Conservation (phyloP, 2,113 vertebrate genomes). For the Acanthochromis polyacanthus region DNA sequence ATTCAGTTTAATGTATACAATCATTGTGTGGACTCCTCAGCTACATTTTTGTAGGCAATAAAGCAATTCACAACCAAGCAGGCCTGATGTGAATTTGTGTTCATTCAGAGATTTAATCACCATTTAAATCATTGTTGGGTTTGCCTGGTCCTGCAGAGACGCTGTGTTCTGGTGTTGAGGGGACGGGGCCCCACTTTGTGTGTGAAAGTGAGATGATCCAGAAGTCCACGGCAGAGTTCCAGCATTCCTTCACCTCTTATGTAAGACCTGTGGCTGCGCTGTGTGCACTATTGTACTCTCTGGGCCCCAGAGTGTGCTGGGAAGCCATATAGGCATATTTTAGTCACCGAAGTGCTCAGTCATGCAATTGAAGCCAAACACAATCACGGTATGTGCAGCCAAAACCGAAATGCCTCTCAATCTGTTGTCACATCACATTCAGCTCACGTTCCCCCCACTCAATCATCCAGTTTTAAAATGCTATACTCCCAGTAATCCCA, state of each 20-base stretch:
- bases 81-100: background rate
- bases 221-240: slow-evolving; percentile 52
- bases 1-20: slow-evolving; percentile 40
- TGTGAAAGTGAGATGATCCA: slow-evolving; percentile 51
- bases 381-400: background rate
- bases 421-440: background rate
- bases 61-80: slow-evolving; percentile 1
- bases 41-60: slow-evolving; percentile 40
- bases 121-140: background rate
- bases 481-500: background rate
- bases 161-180: background rate
- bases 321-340: background rate
- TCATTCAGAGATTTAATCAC: background rate
- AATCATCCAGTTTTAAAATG: background rate
- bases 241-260: slow-evolving; percentile 80
- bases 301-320: too few species aligned
- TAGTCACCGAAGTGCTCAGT: background rate
- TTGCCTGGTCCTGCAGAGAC: background rate
- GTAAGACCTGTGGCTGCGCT: slow-evolving; percentile 56
- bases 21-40: background rate
- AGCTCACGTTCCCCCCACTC: background rate
- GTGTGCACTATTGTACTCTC: slow-evolving; percentile 15
- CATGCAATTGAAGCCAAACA: background rate
- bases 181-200: slow-evolving; percentile 49
- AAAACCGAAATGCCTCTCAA: background rate